Evolutionary conservation across 1,140 invertebrate genomes (phyloP), one percentile per base, ranked within the genome.

Genomic region (Cotesia typhae): DNA sequence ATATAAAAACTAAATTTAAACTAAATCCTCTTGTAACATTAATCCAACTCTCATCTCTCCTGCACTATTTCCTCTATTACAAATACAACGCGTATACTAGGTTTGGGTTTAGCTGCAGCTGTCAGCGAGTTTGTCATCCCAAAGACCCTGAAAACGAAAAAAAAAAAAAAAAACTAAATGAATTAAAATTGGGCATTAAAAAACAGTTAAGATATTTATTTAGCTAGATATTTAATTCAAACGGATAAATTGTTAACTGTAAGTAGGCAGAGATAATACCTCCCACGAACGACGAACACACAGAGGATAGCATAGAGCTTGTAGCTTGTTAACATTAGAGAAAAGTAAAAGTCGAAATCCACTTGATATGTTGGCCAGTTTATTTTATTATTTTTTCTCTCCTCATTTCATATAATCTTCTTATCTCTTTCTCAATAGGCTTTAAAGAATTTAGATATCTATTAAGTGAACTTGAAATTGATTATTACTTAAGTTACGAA

Each of bases 341-440:
- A 71, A 53, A 63, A 61, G 7, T 12, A 57, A 57, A 57, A 37
- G 35, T 37, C 35, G 37, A 37, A 38, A 63, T 63, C n/a, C 64
- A 6, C n/a, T 66, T 71, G 35, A 55, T 28, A 53, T 73, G 57
- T 70, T 65, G 17, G 36, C 38, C 35, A 20, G 63, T 70, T 70
- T 47, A 47, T 47, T 47, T 47, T 47, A 47, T 47, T 47, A 47
- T 47, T 47, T 47, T 47, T 47, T 60, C 53, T 67, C 14, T 47
- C 52, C 53, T 67, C 14, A 55, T 69, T 37, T 20, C 69, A 47
- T 60, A 69, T 76, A 73, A 76, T 76, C 75, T 72, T 74, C 75
- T 76, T 76, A 76, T 76, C 75, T 64, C 37, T 65, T 55, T 66
- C 69, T 76, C 73, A 76, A 76, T 76, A 72, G 60, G 75, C 75